A percentile compares a stretch with the other conserved stretches of the same genome.
Evolutionary conservation across 2,113 vertebrate species (phyloP).

Genomic region (Oxyura jamaicensis): DNA sequence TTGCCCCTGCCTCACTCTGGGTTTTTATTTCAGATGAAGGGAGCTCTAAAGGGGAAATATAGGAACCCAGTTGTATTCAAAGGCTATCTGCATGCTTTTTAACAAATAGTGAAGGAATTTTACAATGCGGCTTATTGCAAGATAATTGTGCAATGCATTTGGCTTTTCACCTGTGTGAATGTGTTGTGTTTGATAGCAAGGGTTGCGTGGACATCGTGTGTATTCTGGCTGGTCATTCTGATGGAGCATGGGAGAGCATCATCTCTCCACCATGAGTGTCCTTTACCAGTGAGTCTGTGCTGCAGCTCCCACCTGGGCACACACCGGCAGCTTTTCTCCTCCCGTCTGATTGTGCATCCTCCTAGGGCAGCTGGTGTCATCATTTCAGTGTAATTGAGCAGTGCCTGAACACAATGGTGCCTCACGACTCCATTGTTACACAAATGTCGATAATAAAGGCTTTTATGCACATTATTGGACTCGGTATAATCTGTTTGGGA

Average conservation of each 20-base stretch:
- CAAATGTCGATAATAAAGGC: background rate
- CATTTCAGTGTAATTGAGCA: background rate
- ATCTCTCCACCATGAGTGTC: background rate
- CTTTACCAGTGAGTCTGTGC: background rate
- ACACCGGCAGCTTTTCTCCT: accelerated
- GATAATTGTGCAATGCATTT: background rate
- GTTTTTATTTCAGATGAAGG: background rate
- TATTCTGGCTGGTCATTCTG: background rate
- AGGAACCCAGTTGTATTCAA: background rate
- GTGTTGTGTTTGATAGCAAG: background rate
- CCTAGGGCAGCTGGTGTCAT: background rate
- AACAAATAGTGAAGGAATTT: background rate
- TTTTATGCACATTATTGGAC: background rate
- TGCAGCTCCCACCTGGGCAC: background rate
- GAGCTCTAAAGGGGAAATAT: background rate
- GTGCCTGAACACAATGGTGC: background rate
- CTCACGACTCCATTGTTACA: background rate
- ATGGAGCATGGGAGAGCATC: background rate
- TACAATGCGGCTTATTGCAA: accelerated
- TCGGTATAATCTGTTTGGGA: background rate
- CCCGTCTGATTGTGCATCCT: background rate
- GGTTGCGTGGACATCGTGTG: background rate
- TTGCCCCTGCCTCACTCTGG: background rate
- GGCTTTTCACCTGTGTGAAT: background rate
- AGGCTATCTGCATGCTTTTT: background rate